Conservation (phyloP, 2,113 vertebrate species). For the Barbus barbus region DNA sequence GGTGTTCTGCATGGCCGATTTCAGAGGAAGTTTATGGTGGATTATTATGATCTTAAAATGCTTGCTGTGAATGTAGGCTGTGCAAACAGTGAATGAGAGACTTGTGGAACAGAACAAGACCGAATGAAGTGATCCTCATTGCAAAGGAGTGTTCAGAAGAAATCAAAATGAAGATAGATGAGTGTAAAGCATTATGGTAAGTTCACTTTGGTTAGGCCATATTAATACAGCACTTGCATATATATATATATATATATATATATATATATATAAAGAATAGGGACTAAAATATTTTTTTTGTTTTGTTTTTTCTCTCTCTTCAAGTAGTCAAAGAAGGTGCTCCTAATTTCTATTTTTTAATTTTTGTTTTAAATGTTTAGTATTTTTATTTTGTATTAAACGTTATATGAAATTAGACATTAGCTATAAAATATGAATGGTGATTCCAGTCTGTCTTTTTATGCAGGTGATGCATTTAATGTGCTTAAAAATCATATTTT, state of each 20-base stretch:
- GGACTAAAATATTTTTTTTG: background rate
- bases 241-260: no score
- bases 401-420: no score
- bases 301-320: no score
- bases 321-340: background rate
- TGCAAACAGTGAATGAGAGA: slow-evolving; percentile 47
- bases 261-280: no score
- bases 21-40: background rate
- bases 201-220: background rate
- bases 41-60: no score
- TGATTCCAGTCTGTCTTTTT: no score
- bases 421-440: no score
- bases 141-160: slow-evolving; percentile 38
- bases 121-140: slow-evolving; percentile 44
- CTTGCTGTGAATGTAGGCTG: slow-evolving; percentile 11
- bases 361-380: background rate
- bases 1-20: background rate
- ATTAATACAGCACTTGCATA: background rate
- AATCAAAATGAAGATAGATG: slow-evolving; percentile 31
- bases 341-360: no score
- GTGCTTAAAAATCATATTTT: background rate
- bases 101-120: slow-evolving; percentile 1
- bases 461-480: background rate
- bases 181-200: slow-evolving; percentile 53
- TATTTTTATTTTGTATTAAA: no score